These are phyloP conservation scores for Adoxophyes honmai DNA, from an alignment of 1,140 invertebrate species.

Conservation along the genomic window DNA sequence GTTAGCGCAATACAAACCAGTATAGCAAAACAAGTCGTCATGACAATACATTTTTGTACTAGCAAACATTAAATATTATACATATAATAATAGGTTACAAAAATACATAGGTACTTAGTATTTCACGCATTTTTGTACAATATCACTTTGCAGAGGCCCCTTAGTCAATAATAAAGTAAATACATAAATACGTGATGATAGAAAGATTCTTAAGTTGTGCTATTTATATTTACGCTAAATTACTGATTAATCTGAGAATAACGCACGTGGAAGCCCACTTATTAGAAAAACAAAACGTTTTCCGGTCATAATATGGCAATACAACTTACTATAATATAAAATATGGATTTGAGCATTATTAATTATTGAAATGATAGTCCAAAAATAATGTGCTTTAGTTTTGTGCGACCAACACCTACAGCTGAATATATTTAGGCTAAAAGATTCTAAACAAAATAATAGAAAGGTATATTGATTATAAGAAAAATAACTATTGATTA, in stretches of 20 bases:
- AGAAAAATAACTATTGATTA: conserved; percentile 6
- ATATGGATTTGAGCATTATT: conserved; percentile 2
- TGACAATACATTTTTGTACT: not conserved
- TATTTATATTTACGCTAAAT: not conserved
- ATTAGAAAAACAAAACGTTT: conserved; percentile 6
- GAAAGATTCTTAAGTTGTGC: conserved; percentile 1
- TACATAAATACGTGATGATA: conserved; percentile 13
- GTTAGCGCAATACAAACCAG: too few species aligned
- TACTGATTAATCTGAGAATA: conserved; percentile 1
- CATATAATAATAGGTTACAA: conserved; percentile 10
- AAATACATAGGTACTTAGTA: conserved; percentile 16
- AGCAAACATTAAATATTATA: not conserved
- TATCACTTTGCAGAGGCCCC: conserved; percentile 1
- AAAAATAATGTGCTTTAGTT: not conserved
- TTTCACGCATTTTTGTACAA: conserved; percentile 12
- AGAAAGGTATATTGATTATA: not conserved
- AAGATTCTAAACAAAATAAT: conserved; percentile 8
- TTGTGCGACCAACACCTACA: conserved; percentile 10
- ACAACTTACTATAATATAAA: conserved; percentile 8
- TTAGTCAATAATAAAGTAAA: not conserved
- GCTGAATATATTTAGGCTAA: conserved; percentile 2
- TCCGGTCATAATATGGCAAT: conserved; percentile 5
- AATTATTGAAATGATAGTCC: conserved; percentile 9
- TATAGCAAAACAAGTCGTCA: too few species aligned
- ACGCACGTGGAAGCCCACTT: conserved; percentile 11